phyloP scores from a whole-genome alignment of 2,113 vertebrate species.

The Nerophis ophidion region DNA sequence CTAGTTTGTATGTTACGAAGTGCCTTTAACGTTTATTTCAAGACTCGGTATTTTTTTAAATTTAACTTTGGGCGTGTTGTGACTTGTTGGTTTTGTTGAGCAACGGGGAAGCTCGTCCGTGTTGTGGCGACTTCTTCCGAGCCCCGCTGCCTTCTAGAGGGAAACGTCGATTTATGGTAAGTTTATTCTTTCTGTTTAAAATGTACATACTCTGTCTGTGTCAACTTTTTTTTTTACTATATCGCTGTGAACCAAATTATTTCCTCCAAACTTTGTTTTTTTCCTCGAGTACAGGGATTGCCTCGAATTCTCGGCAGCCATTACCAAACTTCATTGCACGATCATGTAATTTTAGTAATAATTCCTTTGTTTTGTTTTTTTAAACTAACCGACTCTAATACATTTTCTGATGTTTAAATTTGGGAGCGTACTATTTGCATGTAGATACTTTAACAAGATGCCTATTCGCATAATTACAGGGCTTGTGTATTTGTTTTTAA shows the following conservation, averaged over 20 bases:
- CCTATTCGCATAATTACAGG: not conserved
- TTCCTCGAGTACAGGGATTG: not conserved
- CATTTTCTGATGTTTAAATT: not conserved
- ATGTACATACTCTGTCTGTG: not conserved
- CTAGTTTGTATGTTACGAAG: no score
- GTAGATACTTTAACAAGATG: no score
- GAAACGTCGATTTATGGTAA: not conserved
- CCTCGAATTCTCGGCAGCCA: not conserved
- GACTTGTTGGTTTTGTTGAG: conserved; percentile 9
- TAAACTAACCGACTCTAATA: not conserved
- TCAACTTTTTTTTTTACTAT: not conserved
- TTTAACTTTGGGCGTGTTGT: not conserved
- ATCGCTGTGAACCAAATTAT: not conserved
- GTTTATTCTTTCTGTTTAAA: not conserved
- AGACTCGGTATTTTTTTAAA: not conserved
- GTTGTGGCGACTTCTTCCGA: not conserved
- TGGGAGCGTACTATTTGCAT: not conserved
- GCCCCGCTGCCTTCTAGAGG: not conserved
- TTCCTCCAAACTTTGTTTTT: conserved; percentile 26
- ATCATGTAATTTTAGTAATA: not conserved
- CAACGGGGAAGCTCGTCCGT: not conserved
- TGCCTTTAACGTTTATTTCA: not conserved
- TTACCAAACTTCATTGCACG: not conserved
- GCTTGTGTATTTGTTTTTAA: not conserved
- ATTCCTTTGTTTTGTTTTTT: rapidly evolving